phyloP scores from a whole-genome alignment of 2,113 vertebrate genomes.

The Eulacestoma nigropectus region DNA sequence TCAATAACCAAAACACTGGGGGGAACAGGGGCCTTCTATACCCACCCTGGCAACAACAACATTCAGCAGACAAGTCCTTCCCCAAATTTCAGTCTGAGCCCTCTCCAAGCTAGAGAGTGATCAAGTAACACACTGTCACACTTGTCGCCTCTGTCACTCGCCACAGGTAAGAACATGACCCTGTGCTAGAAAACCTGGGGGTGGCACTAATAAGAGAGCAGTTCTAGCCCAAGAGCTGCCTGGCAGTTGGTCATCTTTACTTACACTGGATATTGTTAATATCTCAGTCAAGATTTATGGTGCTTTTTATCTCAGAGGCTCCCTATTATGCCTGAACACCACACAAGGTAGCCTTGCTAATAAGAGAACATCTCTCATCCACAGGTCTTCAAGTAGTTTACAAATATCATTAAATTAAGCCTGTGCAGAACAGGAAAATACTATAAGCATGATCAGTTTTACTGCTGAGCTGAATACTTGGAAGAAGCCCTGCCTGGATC shows the following conservation, averaged over 20 bases:
- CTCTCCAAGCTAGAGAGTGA: not conserved
- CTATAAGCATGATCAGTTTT: not conserved
- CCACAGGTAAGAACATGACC: not conserved
- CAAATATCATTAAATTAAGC: not conserved
- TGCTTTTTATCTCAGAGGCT: not conserved
- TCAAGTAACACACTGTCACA: accelerated
- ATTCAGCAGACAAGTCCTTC: not conserved
- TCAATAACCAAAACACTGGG: not conserved
- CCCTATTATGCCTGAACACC: not conserved
- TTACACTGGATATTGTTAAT: not conserved
- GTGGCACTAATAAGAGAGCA: not conserved
- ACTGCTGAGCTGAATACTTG: not conserved
- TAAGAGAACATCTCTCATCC: not conserved
- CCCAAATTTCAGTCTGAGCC: not conserved
- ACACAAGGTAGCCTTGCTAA: not conserved
- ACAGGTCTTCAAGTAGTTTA: not conserved
- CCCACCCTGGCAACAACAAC: not conserved
- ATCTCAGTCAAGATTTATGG: not conserved
- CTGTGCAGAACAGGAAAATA: not conserved
- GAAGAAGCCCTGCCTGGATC: not conserved
- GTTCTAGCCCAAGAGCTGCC: not conserved
- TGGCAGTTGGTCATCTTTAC: not conserved
- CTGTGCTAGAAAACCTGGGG: not conserved
- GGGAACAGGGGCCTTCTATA: too few relatives aligned
- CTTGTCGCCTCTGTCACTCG: accelerated